Percentiles rank a stretch among this genome's conserved stretches.
Evolutionary conservation across 2,113 vertebrate species (phyloP).

Genomic region (Castor canadensis): DNA sequence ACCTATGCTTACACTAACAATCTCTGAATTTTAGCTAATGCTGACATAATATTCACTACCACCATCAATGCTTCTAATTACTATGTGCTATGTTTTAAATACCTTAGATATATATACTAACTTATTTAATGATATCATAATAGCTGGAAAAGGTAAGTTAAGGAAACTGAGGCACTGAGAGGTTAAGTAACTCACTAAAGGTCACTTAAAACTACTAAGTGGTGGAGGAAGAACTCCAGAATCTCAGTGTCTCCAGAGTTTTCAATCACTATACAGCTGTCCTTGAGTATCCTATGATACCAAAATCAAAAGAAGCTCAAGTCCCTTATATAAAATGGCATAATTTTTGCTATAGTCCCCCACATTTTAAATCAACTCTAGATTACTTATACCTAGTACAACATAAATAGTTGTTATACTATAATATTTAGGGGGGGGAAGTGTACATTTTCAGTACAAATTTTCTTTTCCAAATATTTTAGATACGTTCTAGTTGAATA

Average conservation of each 20-base stretch:
- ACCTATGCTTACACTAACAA: not conserved
- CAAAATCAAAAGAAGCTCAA: not conserved
- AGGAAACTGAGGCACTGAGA: not conserved
- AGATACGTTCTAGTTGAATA: no score
- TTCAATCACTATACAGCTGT: not conserved
- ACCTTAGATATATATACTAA: not conserved
- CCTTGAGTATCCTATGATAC: not conserved
- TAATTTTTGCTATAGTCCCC: not conserved
- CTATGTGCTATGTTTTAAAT: not conserved
- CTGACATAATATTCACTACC: not conserved
- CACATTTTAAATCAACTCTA: not conserved
- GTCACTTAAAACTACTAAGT: not conserved
- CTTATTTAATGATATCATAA: not conserved
- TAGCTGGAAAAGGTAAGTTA: not conserved
- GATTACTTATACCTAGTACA: not conserved
- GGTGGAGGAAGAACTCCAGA: not conserved
- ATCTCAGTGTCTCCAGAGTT: not conserved
- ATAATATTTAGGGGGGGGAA: not conserved
- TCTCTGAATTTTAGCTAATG: not conserved
- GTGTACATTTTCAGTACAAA: not conserved
- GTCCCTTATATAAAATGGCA: not conserved
- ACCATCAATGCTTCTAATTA: not conserved
- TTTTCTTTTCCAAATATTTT: not conserved
- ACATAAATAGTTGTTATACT: not conserved
- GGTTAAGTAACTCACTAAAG: not conserved